Evolutionary conservation across 2,888 invertebrate genomes (phyloP), one percentile per base, ranked within the genome.

Genomic region (Toxonevra muliebris): DNA sequence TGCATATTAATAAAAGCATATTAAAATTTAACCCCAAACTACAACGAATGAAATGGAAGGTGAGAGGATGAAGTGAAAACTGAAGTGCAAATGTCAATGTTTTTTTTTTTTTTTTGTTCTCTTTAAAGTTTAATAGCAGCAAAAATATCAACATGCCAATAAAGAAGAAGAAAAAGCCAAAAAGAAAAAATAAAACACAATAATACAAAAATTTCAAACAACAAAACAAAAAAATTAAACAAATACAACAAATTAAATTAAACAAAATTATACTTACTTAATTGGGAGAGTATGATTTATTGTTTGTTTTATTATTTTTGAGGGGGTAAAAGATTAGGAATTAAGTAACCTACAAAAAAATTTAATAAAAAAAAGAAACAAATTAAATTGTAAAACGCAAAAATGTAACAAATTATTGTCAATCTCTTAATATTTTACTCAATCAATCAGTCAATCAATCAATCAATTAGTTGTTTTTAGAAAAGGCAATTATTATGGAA

Each of bases 301-400:
- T 71, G 62, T 68, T 61, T 66, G 62, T 72, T 61, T 72, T 69
- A 52, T 72, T 58, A 61, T 75, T 64, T 68, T 65, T 55, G 54
- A 61, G 61, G 61, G 61, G 57, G 61, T 66, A 75, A 75, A 76
- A 81, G 79, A 82, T 83, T 84, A 84, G 82, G 83, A 82, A 84
- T 84, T 84, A 85, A 79, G 84, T 84, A 84, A 85, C 84, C 84
- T 85, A 85, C 84, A 82, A 85, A 85, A 80, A 84, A 84, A 79
- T 77, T 79, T 82, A 84, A 78, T 78, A 79, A 76, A 81, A 79
- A 78, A 77, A 80, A 76, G 66, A 68, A 73, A 75, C 71, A 81
- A 66, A 79, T 75, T 74, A 76, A 72, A 78, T 64, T 45, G 45
- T 68, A 68, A 68, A 68, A 68, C 68, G 63, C 60, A 68, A 68